These are phyloP conservation scores for Aethes cnicana DNA, from an alignment of 2,888 invertebrate genomes.

Conservation along the genomic window DNA sequence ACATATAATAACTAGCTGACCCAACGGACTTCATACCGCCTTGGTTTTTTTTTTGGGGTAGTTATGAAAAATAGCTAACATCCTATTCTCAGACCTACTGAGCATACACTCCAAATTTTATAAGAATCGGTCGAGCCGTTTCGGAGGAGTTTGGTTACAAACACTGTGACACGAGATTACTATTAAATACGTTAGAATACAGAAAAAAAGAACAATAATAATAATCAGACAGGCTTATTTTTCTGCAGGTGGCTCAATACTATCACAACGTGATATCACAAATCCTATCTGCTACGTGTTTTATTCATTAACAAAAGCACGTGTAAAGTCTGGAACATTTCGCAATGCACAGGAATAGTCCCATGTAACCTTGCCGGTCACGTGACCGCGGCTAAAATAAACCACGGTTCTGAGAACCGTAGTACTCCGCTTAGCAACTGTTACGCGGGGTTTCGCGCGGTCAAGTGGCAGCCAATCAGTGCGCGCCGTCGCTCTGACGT, in stretches of 20 bases:
- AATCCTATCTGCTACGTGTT: neutral
- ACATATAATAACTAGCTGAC: too few species aligned
- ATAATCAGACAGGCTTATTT: neutral
- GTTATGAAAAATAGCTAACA: too few species aligned
- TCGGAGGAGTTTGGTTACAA: too few species aligned
- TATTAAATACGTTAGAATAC: too few species aligned
- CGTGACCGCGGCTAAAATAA: conserved; percentile 56
- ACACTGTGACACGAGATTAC: too few species aligned
- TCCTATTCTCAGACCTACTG: too few species aligned
- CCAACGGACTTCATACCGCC: too few species aligned
- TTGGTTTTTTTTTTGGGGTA: too few species aligned
- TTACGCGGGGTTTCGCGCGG: conserved; percentile 75
- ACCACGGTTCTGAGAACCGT: conserved; percentile 57
- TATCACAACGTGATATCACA: neutral
- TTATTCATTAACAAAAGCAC: conserved; percentile 11
- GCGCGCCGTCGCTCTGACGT: conserved; percentile 64
- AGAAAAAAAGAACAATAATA: too few species aligned
- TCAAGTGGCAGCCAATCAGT: conserved; percentile 60
- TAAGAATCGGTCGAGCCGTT: too few species aligned
- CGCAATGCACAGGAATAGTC: conserved; percentile 25
- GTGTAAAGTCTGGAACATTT: conserved; percentile 17
- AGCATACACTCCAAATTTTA: too few species aligned
- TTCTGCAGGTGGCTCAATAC: conserved; percentile 10
- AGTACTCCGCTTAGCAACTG: conserved; percentile 70
- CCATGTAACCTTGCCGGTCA: conserved; percentile 39